A percentile compares a stretch with the other conserved stretches of the same genome.
Conservation (phyloP, 1,140 invertebrate genomes). For the Temnothorax nylanderi region DNA sequence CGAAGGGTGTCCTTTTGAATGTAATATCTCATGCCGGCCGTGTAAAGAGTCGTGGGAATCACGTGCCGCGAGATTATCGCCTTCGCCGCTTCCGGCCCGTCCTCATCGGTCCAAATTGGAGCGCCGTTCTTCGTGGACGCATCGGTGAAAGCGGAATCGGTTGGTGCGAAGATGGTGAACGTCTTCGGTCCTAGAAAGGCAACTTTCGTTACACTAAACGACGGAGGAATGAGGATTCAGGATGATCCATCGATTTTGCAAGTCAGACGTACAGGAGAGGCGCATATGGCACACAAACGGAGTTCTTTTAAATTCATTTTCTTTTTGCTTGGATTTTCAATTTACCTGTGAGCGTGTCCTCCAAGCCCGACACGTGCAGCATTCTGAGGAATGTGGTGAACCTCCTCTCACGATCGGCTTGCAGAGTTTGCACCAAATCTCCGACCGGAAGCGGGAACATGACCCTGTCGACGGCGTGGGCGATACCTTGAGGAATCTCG, state of each 20-base stretch:
- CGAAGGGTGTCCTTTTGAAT: constrained; percentile 91
- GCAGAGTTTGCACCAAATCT: constrained; percentile 92
- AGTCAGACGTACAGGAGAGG: background rate
- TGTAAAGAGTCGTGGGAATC: constrained; percentile 91
- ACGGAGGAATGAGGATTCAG: constrained; percentile 1
- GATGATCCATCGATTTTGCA: background rate
- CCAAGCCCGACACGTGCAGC: constrained; percentile 90
- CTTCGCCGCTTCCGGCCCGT: constrained; percentile 88
- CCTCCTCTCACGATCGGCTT: constrained; percentile 92
- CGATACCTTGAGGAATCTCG: constrained; percentile 93
- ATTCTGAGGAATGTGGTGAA: constrained; percentile 93
- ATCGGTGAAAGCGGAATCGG: constrained; percentile 91
- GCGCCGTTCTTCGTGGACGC: constrained; percentile 77
- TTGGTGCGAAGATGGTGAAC: constrained; percentile 94
- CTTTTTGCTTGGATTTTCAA: background rate
- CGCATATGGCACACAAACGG: background rate
- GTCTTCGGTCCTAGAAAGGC: constrained; percentile 89
- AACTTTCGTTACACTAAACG: constrained; percentile 38
- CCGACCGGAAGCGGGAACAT: constrained; percentile 95
- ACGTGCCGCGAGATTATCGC: constrained; percentile 93
- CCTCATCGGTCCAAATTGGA: constrained; percentile 86
- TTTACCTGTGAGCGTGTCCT: constrained; percentile 90
- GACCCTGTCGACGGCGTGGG: constrained; percentile 94
- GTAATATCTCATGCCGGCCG: constrained; percentile 94
- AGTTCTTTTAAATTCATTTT: background rate